Evolutionary conservation across 2,113 vertebrate genomes (phyloP), one percentile per base, ranked within the genome.

Genomic region (Hippoglossus stenolepis): DNA sequence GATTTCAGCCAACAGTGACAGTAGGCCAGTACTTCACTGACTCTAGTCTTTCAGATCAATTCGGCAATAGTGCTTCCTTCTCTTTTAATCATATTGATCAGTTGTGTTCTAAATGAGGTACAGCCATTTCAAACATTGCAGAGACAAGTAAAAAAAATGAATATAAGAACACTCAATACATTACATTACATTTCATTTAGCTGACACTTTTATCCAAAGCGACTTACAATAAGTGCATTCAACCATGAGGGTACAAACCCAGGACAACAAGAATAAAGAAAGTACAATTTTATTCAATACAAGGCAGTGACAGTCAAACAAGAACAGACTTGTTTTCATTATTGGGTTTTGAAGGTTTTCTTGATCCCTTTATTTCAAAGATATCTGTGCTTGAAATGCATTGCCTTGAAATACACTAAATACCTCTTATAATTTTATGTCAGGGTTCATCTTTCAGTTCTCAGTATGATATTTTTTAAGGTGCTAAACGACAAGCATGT

Each of bases 21-120:
- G 26, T 53, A 28, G 45, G 49, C 28, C 60, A 76, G 26, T 47
- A 8, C 14, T 62, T 51, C 9, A 23, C n/a, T 40, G 26, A 53
- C 3, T 56, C 51, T 31, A 31, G 31, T 31, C 31, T 71, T 54
- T 65, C 13, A 54, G 35, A 70, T 74, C 57, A 23, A 7, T 43
- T 20, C 31, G 63, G 35, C n/a, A n/a, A n/a, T 0, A 43, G 1
- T 23, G 21, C 35, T 28, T 12, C 13, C 2, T 21, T 47, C 6
- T 38, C 26, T 68, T 59, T 65, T 40, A 67, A 56, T 65, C 9
- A 20, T 67, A 45, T 65, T 63, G 80, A 14, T 77, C n/a, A 53
- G 3, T 31, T 31, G 6, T 28, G 49, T n/a, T 18, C 5, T n/a
- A 51, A 61, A 65, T 53, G 1, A 35, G 35, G 8, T 38, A 38